Conservation (phyloP, 2,888 invertebrate species). For the Leptopilina myrica region DNA sequence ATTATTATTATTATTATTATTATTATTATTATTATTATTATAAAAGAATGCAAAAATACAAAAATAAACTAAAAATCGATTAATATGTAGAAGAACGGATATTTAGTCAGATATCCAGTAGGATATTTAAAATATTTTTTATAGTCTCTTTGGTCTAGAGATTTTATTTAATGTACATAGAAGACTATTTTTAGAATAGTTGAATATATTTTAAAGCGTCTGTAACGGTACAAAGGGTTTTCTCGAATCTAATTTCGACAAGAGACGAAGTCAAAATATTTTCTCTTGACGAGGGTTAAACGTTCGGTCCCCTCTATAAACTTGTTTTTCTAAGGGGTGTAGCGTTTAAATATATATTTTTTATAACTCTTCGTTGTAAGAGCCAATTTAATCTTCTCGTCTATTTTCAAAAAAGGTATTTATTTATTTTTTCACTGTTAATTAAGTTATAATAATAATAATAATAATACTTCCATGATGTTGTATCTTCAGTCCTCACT, state of each 20-base stretch:
- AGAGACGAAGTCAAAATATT: conserved; percentile 33
- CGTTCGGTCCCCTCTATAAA: background rate
- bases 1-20: too few species aligned
- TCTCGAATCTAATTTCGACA: conserved; percentile 16
- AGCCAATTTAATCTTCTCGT: background rate
- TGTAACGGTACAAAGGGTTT: conserved; percentile 7
- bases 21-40: too few species aligned
- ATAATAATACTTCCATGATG: too few species aligned
- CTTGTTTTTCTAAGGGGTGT: background rate
- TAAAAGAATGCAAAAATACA: too few species aligned
- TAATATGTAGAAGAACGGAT: too few species aligned
- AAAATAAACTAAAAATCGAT: too few species aligned
- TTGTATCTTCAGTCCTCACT: too few species aligned
- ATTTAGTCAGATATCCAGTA: too few species aligned
- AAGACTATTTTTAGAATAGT: background rate
- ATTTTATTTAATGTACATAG: background rate
- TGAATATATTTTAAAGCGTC: conserved; percentile 15
- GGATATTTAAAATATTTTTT: too few species aligned
- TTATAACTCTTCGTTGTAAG: background rate
- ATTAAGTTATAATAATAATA: too few species aligned
- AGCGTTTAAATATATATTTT: background rate
- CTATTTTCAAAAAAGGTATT: too few species aligned
- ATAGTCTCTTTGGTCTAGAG: background rate
- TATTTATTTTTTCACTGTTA: too few species aligned
- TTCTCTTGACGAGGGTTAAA: conserved; percentile 29